Evolutionary conservation across 2,113 vertebrate species (phyloP).

Genomic region (Probosciger aterrimus): DNA sequence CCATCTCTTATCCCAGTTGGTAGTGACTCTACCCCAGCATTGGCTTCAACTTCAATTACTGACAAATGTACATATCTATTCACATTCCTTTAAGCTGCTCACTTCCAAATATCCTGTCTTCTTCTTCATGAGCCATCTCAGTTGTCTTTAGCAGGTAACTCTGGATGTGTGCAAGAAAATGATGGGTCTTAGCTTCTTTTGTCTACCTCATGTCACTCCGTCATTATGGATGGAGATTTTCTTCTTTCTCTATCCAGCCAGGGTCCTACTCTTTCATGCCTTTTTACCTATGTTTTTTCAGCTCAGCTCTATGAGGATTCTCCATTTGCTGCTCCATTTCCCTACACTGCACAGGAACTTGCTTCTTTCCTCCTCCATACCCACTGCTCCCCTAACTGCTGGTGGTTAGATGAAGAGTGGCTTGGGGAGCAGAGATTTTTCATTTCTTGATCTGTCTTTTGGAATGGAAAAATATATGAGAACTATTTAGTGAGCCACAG

Average conservation of each 20-base stretch:
- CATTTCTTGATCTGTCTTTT: not conserved
- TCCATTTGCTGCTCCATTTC: not conserved
- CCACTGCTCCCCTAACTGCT: not conserved
- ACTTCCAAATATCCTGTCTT: not conserved
- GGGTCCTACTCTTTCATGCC: not conserved
- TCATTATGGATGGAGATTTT: not conserved
- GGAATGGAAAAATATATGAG: not conserved
- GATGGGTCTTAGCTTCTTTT: not conserved
- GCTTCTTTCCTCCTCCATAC: not conserved
- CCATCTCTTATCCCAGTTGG: not conserved
- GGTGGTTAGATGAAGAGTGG: not conserved
- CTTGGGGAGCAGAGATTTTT: not conserved
- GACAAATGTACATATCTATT: not conserved
- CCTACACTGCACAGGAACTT: not conserved
- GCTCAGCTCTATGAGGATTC: not conserved
- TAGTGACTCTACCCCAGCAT: not conserved
- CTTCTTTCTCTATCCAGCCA: not conserved
- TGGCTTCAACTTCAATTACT: not conserved
- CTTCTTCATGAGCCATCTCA: not conserved
- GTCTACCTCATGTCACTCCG: not conserved
- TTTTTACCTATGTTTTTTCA: not conserved
- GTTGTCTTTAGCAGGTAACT: not conserved
- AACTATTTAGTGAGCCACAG: not conserved
- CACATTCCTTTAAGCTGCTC: accelerated
- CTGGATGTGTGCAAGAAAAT: not conserved